A percentile compares a stretch with the other conserved stretches of the same genome.
Conservation (phyloP, 2,888 invertebrate species). For the Synanthedon vespiformis region DNA sequence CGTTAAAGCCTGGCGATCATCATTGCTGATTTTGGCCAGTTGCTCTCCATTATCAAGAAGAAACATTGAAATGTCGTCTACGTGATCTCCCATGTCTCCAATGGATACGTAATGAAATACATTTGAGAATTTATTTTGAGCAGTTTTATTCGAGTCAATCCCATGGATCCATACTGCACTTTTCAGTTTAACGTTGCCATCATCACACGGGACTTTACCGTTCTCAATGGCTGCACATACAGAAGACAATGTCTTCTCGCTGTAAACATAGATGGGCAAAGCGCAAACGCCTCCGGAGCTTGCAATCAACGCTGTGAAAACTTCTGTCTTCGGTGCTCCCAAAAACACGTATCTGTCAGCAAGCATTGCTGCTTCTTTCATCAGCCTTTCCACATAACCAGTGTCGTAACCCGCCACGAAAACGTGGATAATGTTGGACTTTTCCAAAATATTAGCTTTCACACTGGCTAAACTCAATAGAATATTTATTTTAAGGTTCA, state of each 20-base stretch:
- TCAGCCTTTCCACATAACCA: conserved; percentile 35
- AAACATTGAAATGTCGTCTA: conserved; percentile 44
- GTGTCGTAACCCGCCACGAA: conserved; percentile 43
- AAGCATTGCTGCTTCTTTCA: conserved; percentile 40
- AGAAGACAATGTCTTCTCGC: conserved; percentile 34
- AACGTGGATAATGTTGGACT: conserved; percentile 42
- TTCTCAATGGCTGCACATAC: conserved; percentile 42
- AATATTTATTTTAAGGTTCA: conserved; percentile 51
- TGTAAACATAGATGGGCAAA: conserved; percentile 47
- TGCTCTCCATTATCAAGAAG: conserved; percentile 31
- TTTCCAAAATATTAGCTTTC: conserved; percentile 32
- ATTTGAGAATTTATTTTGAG: conserved; percentile 37
- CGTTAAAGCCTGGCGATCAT: conserved; percentile 32
- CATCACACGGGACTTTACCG: conserved; percentile 29
- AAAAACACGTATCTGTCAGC: conserved; percentile 31
- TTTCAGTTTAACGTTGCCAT: conserved; percentile 25
- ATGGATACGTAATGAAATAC: conserved; percentile 48
- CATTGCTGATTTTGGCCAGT: conserved; percentile 16
- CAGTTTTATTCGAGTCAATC: conserved; percentile 46
- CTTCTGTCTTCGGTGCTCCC: conserved; percentile 29
- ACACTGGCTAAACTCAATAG: conserved; percentile 50
- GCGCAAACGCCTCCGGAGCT: conserved; percentile 46
- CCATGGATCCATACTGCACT: conserved; percentile 56
- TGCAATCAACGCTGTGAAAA: conserved; percentile 29
- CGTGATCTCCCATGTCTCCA: conserved; percentile 42